These are phyloP conservation scores for Drosophila nasuta DNA, from an alignment of 1,140 invertebrate genomes.

Conservation along the genomic window DNA sequence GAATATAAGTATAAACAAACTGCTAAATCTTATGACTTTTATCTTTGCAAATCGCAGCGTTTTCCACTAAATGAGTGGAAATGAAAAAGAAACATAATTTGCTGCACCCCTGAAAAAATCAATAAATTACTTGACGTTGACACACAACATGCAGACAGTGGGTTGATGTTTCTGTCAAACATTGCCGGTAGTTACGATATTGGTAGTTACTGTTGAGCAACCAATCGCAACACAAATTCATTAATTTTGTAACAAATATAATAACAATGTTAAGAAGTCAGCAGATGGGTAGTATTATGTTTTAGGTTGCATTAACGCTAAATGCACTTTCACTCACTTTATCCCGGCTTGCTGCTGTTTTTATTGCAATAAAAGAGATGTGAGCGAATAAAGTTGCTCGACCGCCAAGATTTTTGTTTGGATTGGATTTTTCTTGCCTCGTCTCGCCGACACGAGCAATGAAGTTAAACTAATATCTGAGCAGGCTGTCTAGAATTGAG, in stretches of 20 bases:
- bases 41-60: too few species aligned
- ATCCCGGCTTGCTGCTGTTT: slow-evolving; percentile 5
- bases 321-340: background rate
- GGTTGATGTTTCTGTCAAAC: slow-evolving; percentile 46
- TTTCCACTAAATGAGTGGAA: background rate
- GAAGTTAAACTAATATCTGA: slow-evolving; percentile 78
- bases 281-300: background rate
- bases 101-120: slow-evolving; percentile 67
- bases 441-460: slow-evolving; percentile 75
- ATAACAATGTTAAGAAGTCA: background rate
- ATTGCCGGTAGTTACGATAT: slow-evolving; percentile 47
- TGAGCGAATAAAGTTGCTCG: slow-evolving; percentile 40
- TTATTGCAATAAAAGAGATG: slow-evolving; percentile 22
- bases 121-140: slow-evolving; percentile 69
- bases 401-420: slow-evolving; percentile 44
- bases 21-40: too few species aligned
- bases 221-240: background rate
- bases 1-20: too few species aligned
- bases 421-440: slow-evolving; percentile 44
- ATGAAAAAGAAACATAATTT: slow-evolving; percentile 40
- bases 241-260: background rate
- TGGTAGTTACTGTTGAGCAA: slow-evolving; percentile 9
- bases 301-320: too few species aligned
- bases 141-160: slow-evolving; percentile 35
- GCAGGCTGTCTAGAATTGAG: slow-evolving; percentile 48